These are phyloP conservation scores for Protonibea diacanthus DNA, from an alignment of 2,797 vertebrate genomes.

Conservation along the genomic window DNA sequence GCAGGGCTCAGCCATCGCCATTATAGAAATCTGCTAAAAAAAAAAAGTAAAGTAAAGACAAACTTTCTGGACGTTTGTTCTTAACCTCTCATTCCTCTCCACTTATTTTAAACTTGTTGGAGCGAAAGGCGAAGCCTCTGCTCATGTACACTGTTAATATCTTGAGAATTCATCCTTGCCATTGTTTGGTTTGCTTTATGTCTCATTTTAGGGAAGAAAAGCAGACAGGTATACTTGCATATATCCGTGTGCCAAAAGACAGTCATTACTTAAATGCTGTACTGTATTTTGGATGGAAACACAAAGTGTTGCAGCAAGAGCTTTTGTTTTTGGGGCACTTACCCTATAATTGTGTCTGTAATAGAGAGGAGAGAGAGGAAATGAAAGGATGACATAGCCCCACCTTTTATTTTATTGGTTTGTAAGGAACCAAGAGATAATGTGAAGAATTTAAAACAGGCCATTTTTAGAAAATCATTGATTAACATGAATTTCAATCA, in stretches of 20 bases:
- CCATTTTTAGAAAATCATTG: not conserved
- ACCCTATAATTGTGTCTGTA: not conserved
- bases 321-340: not conserved
- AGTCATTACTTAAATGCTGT: not conserved
- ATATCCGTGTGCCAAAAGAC: not conserved
- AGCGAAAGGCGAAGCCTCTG: not conserved
- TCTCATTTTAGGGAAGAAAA: not conserved
- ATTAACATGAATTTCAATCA: not conserved
- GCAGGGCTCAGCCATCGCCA: slow-evolving; percentile 19
- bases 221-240: not conserved
- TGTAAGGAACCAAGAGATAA: not conserved
- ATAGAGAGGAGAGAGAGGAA: not conserved
- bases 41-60: slow-evolving; percentile 13
- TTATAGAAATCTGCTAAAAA: slow-evolving; percentile 28
- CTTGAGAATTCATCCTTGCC: not conserved
- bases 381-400: not conserved
- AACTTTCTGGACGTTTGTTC: not conserved
- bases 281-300: not conserved
- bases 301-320: not conserved
- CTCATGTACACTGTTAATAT: not conserved
- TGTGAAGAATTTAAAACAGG: not conserved
- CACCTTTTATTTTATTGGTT: not conserved
- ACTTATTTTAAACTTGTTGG: not conserved
- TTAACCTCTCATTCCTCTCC: not conserved
- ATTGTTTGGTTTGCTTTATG: not conserved